Base-by-base conservation (phyloP, 2,888 invertebrate genomes). In the Lithosia quadra region DNA sequence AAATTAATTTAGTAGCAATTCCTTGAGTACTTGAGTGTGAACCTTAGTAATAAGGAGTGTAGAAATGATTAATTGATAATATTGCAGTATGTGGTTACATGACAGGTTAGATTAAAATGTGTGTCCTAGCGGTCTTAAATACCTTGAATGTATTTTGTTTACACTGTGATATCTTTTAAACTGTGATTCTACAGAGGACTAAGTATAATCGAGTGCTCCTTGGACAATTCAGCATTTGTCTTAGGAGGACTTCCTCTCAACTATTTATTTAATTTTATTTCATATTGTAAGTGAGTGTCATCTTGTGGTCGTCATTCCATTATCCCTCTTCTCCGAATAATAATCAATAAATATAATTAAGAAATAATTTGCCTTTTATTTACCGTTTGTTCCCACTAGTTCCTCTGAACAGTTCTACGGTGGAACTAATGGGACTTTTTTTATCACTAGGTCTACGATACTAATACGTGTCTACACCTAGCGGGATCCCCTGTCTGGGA, bases 151-250 rank as follows among this genome's bases (percentile, higher is more conserved):
- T 80, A 79, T 88, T 88, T 88, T 89, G 86, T 92, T 92, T 75
- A 86, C 88, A 91, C 94, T 94, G 94, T 94, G 94, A 94, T 94
- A 94, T 90, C 90, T 91, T 90, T 91, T 86, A 86, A 84, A 84
- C 82, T 90, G 88, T 90, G 87, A 86, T 90, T 88, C 86, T 87
- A 86, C 82, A 88, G 92, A 90, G 91, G 90, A 90, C 92, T 91
- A 87, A 88, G 88, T 87, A 82, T 87, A 82, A 86, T 82, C 71
- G 74, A 80, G 75, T 77, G 74, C 72, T 72, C 74, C 76, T 74
- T 61, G 67, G 79, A 75, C 79, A 53, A 68, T 77, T 69, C 68
- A 68, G 81, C 74, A 73, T n/a, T n/a, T 72, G 80, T 84, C 80
- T 79, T 72, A 71, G 76, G 77, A 74, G 76, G 75, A 78, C 78